Conservation (phyloP, 1,140 invertebrate species). For the Eufriesea mexicana region DNA sequence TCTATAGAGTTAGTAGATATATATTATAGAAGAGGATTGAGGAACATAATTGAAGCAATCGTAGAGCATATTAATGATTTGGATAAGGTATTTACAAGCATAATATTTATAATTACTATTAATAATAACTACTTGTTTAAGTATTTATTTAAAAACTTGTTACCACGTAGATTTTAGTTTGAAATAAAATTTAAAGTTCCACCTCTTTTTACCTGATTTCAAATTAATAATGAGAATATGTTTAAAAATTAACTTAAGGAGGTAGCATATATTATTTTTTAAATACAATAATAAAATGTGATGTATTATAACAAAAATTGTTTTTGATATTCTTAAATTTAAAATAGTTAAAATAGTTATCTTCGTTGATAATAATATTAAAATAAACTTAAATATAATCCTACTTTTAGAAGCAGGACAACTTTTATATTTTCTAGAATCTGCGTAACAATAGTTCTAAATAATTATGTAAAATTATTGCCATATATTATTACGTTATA, state of each 20-base stretch:
- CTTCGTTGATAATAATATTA: neutral
- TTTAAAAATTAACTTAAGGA: neutral
- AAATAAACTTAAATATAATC: neutral
- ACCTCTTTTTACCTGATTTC: neutral
- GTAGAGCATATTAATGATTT: conserved; percentile 14
- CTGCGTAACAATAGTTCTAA: neutral
- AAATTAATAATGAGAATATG: neutral
- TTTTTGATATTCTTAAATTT: neutral
- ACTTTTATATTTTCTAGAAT: neutral
- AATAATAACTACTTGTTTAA: neutral
- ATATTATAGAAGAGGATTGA: neutral
- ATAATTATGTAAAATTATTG: neutral
- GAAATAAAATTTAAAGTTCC: neutral
- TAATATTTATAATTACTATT: neutral
- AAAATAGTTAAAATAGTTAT: neutral
- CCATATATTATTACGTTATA: neutral
- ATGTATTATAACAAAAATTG: neutral
- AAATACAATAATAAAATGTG: neutral
- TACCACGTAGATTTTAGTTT: too few relatives aligned
- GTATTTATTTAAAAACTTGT: neutral
- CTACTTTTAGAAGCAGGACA: neutral
- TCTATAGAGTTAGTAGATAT: neutral
- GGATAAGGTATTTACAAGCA: neutral
- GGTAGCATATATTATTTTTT: neutral
- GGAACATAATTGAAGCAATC: conserved; percentile 27